Percentiles rank a stretch among this genome's conserved stretches.
phyloP scores from a whole-genome alignment of 1,140 invertebrate genomes.

The Pseudobourletiella spinata region DNA sequence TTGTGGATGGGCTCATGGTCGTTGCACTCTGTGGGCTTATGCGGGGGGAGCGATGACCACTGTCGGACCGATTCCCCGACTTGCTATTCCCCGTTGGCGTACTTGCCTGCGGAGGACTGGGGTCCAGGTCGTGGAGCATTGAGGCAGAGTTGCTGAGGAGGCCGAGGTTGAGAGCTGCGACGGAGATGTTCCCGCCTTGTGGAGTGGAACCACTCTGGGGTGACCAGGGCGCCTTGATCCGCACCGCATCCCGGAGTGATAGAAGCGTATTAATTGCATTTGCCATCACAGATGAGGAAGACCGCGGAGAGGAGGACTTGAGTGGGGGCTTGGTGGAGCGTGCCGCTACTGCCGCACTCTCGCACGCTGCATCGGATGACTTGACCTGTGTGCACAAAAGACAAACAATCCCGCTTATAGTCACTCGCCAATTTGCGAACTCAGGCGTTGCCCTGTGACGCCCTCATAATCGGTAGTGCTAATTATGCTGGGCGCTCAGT shows the following conservation, averaged over 20 bases:
- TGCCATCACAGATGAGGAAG: not conserved
- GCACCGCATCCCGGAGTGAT: not conserved
- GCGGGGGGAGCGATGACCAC: not conserved
- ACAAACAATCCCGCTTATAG: not conserved
- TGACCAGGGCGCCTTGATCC: constrained; percentile 4
- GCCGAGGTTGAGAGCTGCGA: not conserved
- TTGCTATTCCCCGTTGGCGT: not conserved
- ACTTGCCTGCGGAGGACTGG: not conserved
- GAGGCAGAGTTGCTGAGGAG: not conserved
- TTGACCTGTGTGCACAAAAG: not conserved
- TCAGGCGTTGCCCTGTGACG: no score
- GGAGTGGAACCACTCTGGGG: not conserved
- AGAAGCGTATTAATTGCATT: constrained; percentile 6
- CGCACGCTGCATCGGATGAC: not conserved
- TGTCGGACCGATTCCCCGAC: not conserved
- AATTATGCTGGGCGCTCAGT: no score
- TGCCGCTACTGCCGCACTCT: not conserved
- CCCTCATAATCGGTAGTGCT: no score
- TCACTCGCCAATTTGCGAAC: not conserved
- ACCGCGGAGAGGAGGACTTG: not conserved
- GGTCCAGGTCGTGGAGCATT: not conserved
- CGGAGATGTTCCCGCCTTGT: no score
- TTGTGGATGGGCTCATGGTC: not conserved
- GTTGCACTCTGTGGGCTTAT: not conserved
- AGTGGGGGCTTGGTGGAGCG: not conserved